These are phyloP conservation scores for Oophaga sylvatica DNA, from an alignment of 2,797 vertebrate species.

Conservation along the genomic window DNA sequence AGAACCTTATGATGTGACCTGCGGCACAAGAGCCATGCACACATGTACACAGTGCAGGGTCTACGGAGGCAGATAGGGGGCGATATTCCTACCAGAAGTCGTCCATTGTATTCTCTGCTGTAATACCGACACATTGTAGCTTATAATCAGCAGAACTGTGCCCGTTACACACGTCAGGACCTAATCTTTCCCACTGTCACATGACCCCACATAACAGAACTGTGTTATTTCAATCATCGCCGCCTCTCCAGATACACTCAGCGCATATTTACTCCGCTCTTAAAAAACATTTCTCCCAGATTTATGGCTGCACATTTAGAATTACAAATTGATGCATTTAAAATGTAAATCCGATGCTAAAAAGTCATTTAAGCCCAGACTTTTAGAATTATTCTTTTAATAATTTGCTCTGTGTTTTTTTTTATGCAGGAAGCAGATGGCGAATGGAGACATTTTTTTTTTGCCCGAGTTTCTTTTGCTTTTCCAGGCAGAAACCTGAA, in stretches of 20 bases:
- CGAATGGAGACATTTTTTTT: slow-evolving; percentile 35
- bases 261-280: slow-evolving; percentile 41
- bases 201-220: slow-evolving; percentile 23
- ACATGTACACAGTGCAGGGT: not conserved
- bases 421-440: slow-evolving; percentile 54
- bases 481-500: slow-evolving; percentile 37
- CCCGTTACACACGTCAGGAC: slow-evolving; percentile 6
- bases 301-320: slow-evolving; percentile 55
- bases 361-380: slow-evolving; percentile 45
- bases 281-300: slow-evolving; percentile 44
- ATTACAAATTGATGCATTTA: slow-evolving; percentile 60
- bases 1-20: not conserved
- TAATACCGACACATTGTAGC: not conserved
- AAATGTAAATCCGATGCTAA: slow-evolving; percentile 42
- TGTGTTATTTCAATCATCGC: slow-evolving; percentile 55
- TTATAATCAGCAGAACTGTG: slow-evolving; percentile 21
- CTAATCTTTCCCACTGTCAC: slow-evolving; percentile 49
- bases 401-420: slow-evolving; percentile 47
- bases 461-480: slow-evolving; percentile 41
- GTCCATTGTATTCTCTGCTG: not conserved
- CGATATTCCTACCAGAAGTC: not conserved
- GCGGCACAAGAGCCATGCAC: too few species aligned
- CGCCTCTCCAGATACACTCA: slow-evolving; percentile 50
- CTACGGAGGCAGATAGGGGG: slow-evolving; percentile 9
- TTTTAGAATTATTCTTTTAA: slow-evolving; percentile 54